Conservation (phyloP, 1,140 invertebrate species). For the Drosophila rufa region DNA sequence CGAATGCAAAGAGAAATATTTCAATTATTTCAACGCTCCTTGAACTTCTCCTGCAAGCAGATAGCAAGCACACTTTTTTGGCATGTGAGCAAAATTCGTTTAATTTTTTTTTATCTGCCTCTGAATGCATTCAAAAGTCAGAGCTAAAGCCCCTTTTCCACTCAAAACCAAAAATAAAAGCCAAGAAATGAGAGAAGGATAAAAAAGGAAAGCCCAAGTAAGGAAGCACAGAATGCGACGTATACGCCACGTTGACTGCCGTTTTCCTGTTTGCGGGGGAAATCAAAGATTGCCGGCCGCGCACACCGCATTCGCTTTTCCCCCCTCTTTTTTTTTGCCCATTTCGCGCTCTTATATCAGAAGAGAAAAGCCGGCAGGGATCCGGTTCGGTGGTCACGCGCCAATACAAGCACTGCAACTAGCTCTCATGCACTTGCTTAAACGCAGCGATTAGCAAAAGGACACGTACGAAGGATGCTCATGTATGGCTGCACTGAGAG, state of each 20-base stretch:
- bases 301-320: neutral
- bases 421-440: slow-evolving; percentile 50
- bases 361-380: slow-evolving; percentile 29
- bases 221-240: slow-evolving; percentile 24
- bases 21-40: slow-evolving; percentile 7
- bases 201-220: neutral
- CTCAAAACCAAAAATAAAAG: slow-evolving; percentile 4
- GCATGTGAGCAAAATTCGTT: neutral
- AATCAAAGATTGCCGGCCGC: slow-evolving; percentile 53
- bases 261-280: slow-evolving; percentile 20
- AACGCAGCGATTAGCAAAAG: slow-evolving; percentile 71
- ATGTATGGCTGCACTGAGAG: slow-evolving; percentile 3
- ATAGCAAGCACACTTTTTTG: neutral
- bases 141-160: slow-evolving; percentile 2
- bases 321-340: neutral
- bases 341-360: slow-evolving; percentile 19
- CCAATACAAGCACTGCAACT: slow-evolving; percentile 54
- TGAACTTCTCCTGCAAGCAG: neutral
- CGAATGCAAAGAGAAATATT: neutral
- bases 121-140: slow-evolving; percentile 19
- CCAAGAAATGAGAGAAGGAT: neutral
- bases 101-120: neutral
- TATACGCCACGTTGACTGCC: slow-evolving; percentile 32
- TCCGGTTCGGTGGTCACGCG: slow-evolving; percentile 54
- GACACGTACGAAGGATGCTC: slow-evolving; percentile 63